phyloP scores from a whole-genome alignment of 2,797 vertebrate genomes.

The Sebastes cheni region DNA sequence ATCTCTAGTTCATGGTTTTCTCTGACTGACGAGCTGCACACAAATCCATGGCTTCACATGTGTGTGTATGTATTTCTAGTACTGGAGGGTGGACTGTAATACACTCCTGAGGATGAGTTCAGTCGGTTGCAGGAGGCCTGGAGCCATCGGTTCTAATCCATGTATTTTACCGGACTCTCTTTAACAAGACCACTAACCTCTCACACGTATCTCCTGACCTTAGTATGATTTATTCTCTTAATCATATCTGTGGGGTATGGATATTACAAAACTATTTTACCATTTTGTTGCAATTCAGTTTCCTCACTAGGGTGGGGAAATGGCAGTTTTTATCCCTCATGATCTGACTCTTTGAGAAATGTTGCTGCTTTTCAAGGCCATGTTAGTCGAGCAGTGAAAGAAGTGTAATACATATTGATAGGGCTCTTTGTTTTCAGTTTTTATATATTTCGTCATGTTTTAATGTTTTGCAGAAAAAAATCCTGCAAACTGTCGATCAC shows the following conservation, averaged over 20 bases:
- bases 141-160: constrained; percentile 2
- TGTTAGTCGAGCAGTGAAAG: neutral
- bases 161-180: neutral
- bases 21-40: constrained; percentile 15
- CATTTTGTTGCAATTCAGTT: constrained; percentile 4
- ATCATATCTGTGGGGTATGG: constrained; percentile 24
- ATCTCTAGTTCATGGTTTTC: constrained; percentile 11
- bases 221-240: constrained; percentile 23
- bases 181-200: neutral
- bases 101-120: neutral
- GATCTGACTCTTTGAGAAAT: neutral
- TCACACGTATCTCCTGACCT: constrained; percentile 10
- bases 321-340: neutral
- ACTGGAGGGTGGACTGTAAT: neutral
- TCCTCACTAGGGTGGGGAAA: neutral
- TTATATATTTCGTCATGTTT: neutral
- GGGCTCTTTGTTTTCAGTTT: neutral
- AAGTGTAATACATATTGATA: neutral
- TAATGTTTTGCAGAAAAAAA: neutral
- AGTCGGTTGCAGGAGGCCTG: neutral
- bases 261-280: neutral
- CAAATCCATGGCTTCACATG: neutral
- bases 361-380: neutral
- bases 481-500: neutral
- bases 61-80: neutral